These are phyloP conservation scores for Turritopsis dohrnii DNA, from an alignment of 30 jellyfish, hydroid and myxozoan species.

Conservation along the genomic window DNA sequence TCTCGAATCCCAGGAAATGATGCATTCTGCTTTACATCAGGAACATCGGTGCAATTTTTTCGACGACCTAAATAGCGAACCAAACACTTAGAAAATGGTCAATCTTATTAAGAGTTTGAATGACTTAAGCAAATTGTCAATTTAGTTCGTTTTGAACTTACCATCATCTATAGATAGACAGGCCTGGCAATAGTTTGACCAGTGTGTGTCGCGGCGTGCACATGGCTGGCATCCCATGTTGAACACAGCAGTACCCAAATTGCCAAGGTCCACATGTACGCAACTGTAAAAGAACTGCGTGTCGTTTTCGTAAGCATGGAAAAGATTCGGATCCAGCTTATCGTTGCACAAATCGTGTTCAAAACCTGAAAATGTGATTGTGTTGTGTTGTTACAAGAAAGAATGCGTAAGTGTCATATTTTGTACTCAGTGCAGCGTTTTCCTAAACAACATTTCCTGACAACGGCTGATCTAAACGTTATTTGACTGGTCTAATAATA, in stretches of 20 bases:
- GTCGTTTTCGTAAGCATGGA: background rate
- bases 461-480: too few relatives aligned
- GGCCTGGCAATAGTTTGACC: background rate
- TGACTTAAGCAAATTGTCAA: background rate
- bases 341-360: background rate
- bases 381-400: background rate
- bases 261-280: background rate
- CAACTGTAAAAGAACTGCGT: background rate
- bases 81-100: background rate
- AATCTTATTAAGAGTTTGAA: background rate
- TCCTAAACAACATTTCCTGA: too few relatives aligned
- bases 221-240: slow-evolving; percentile 11
- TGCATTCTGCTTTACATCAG: background rate
- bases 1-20: background rate
- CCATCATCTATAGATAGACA: slow-evolving; percentile 3
- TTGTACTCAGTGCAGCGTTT: too few relatives aligned
- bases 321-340: background rate
- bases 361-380: background rate
- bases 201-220: background rate
- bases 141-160: background rate
- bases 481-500: too few relatives aligned
- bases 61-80: background rate
- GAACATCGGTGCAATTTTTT: background rate
- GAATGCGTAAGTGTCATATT: too few relatives aligned
- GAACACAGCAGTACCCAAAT: background rate